phyloP scores from a whole-genome alignment of 2,113 vertebrate genomes.

The Clarias macrocephalus region DNA sequence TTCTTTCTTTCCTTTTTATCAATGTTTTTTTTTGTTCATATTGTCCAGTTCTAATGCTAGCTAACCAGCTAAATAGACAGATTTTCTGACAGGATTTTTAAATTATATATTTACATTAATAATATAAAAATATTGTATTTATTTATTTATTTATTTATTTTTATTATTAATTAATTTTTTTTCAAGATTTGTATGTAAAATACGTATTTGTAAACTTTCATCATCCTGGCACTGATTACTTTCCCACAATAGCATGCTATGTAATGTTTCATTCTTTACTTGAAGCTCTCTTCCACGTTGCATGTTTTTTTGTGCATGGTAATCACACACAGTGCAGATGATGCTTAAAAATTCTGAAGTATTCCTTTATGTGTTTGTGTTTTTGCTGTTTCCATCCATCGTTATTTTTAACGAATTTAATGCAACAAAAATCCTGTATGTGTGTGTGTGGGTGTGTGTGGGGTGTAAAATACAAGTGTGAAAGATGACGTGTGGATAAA shows the following conservation, averaged over 20 bases:
- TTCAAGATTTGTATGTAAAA: no score
- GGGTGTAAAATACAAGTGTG: not conserved
- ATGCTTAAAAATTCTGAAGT: not conserved
- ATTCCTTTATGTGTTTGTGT: not conserved
- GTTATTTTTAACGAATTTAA: not conserved
- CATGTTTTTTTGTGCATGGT: no score
- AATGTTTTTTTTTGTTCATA: no score
- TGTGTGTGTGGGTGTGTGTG: no score
- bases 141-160: no score
- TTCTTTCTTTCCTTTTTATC: not conserved
- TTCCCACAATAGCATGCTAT: not conserved
- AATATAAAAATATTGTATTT: no score
- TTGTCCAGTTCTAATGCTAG: no score
- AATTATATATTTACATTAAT: no score
- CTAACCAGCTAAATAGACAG: no score
- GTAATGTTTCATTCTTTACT: not conserved
- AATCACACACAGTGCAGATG: not conserved
- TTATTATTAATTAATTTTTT: no score
- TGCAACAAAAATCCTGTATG: not conserved
- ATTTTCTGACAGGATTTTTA: no score
- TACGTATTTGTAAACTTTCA: not conserved
- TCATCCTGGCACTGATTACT: not conserved
- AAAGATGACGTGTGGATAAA: not conserved
- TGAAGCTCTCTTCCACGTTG: not conserved
- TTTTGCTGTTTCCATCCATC: slow-evolving; percentile 14